Evolutionary conservation across 2,888 invertebrate genomes (phyloP), one percentile per base, ranked within the genome.

Genomic region (Camptogramma bilineatum): DNA sequence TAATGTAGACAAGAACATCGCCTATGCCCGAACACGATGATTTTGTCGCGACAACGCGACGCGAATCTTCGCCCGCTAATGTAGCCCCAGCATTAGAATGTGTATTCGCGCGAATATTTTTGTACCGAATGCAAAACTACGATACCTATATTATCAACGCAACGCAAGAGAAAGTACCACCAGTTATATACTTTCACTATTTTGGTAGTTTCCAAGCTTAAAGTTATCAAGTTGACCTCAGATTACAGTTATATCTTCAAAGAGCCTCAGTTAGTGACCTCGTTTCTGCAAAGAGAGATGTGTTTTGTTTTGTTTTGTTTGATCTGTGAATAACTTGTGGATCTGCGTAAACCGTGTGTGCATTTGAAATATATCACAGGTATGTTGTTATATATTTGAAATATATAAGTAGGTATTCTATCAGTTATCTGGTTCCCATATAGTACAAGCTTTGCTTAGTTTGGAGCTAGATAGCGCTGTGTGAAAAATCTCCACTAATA

Each of bases 261-360:
- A 19, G 13, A 55, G 31, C 19, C 31, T 50, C 44, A 58, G 60
- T 60, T 48, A 9, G 18, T 39, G 60, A 4, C 24, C 60, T 60
- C 10, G 16, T 53, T 60, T 60, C 34, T 39, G 34, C 24, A n/a
- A 24, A 59, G 46, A 16, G 34, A 24, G 53, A 50, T 21, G 34
- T 39, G 4, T 34, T 1, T 34, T 31, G 4, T 0, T 10, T 17
- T n/a, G n/a, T n/a, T n/a, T n/a, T n/a, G n/a, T 55, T n/a, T 24
- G 1, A 13, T 39, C 34, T 39, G 34, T 39, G 2, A 39, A 39
- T 39, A 39, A 13, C 34, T 39, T 39, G 1, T 3, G 4, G 28
- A 13, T 18, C 8, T 31, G 18, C 18, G 19, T 34, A 34, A 48
- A 18, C 21, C 24, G 28, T 39, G 42, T 44, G 24, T 18, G 51